Evolutionary conservation across 2,113 vertebrate genomes (phyloP), one percentile per base, ranked within the genome.

Genomic region (Dasyprocta punctata): DNA sequence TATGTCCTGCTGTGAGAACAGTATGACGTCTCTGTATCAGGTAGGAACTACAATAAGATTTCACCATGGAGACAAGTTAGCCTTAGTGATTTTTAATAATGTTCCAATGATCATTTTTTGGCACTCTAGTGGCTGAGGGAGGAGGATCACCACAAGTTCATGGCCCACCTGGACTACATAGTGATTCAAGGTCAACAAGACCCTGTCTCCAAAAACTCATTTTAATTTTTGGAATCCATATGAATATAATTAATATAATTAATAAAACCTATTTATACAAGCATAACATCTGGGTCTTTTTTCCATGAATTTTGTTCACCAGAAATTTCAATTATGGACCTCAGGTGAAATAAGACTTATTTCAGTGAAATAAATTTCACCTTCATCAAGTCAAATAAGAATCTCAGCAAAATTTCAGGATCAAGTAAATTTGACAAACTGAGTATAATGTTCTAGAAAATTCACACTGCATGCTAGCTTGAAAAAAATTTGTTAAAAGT

Each of bases 321-420:
- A 96, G 24, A 85, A 89, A 78, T 75, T 83, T 60, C 36, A 89
- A 52, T 56, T 58, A 41, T 28, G 73, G 41, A 77, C 41, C 19
- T 89, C 60, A 52, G n/a, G n/a, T 81, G 7, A 90, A 90, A 61
- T 90, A 56, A 28, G n/a, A 49, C 65, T 90, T 65, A 75, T 96
- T 83, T 82, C 69, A 83, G 12, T 47, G 67, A 95, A n/a, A 54
- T 82, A 92, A 92, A 54, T 78, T 54, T 90, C 1, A 89, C 14
- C 24, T 69, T 96, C 49, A 81, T 36, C 94, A 67, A 94, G 0
- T 67, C 38, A 47, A 28, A 28, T 67, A 16, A 44, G 24, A 36
- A 69, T 90, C 84, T 26, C 8, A 77, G 4, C n/a, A n/a, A 52
- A 22, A n/a, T 10, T 30, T 75, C 75, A 71, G 44, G 83, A 44